phyloP scores from a whole-genome alignment of 2,888 invertebrate genomes.

The Argyra leucocephala region DNA sequence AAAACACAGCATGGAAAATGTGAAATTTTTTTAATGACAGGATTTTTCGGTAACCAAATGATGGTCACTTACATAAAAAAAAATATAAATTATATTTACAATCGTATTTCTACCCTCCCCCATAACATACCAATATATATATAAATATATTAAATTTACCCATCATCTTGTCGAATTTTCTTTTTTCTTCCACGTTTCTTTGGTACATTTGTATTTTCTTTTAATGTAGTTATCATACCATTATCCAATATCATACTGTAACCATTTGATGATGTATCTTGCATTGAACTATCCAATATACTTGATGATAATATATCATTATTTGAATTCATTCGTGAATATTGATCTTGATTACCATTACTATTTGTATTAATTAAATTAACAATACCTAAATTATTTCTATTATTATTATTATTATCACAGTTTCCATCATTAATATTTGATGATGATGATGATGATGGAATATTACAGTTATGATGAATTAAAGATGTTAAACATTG shows the following conservation, averaged over 20 bases:
- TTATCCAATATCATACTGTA: slow-evolving; percentile 15
- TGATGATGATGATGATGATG: slow-evolving; percentile 7
- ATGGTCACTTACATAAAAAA: too few species aligned
- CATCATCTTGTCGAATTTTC: slow-evolving; percentile 61
- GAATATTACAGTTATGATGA: slow-evolving; percentile 17
- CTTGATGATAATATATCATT: slow-evolving; percentile 14
- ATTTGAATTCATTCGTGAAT: slow-evolving; percentile 15
- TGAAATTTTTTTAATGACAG: too few species aligned
- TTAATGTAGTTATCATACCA: slow-evolving; percentile 9
- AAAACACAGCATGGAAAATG: too few species aligned
- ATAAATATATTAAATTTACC: slow-evolving; percentile 38
- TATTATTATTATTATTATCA: neutral
- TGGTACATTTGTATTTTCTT: slow-evolving; percentile 43
- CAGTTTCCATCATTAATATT: neutral
- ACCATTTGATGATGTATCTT: slow-evolving; percentile 16
- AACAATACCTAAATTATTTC: neutral
- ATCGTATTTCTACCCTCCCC: too few species aligned
- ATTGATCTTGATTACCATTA: slow-evolving; percentile 14
- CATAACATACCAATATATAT: too few species aligned
- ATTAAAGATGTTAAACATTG: slow-evolving; percentile 14
- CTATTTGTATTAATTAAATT: neutral
- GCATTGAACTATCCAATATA: slow-evolving; percentile 12
- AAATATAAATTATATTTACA: too few species aligned
- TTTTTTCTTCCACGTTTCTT: slow-evolving; percentile 83
- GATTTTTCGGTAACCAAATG: too few species aligned